These are phyloP conservation scores for Nudaria mundana DNA, from an alignment of 2,888 invertebrate genomes.

Conservation along the genomic window DNA sequence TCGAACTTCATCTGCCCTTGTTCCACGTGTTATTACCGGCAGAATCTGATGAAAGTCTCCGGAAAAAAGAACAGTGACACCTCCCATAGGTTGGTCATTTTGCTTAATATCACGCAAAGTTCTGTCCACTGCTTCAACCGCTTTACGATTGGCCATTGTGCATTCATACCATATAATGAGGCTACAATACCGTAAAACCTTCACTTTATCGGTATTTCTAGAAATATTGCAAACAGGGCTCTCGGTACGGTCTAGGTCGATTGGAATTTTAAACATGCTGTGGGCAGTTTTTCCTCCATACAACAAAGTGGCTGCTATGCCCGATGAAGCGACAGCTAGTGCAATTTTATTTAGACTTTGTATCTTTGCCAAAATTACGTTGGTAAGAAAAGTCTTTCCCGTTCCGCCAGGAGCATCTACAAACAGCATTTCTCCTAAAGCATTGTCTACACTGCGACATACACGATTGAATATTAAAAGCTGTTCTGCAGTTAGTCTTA, in stretches of 20 bases:
- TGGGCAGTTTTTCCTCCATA: slow-evolving; percentile 2
- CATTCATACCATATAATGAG: background rate
- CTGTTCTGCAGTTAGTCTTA: too few relatives aligned
- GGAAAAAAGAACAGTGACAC: slow-evolving; percentile 28
- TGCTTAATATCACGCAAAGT: slow-evolving; percentile 25
- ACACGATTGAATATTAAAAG: slow-evolving; percentile 10
- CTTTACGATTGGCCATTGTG: background rate
- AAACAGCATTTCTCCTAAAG: slow-evolving; percentile 14
- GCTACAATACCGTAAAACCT: background rate
- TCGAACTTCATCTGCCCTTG: slow-evolving; percentile 13
- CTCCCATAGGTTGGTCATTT: slow-evolving; percentile 27
- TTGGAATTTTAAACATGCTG: slow-evolving; percentile 4
- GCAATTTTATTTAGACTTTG: background rate
- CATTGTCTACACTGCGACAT: slow-evolving; percentile 12
- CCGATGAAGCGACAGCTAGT: background rate
- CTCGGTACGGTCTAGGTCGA: slow-evolving; percentile 1
- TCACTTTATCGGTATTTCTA: slow-evolving; percentile 4
- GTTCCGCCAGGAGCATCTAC: slow-evolving; percentile 5
- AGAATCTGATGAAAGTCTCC: slow-evolving; percentile 16
- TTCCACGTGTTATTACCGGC: background rate
- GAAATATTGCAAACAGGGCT: slow-evolving; percentile 1
- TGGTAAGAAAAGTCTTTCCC: background rate
- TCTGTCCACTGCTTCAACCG: slow-evolving; percentile 27
- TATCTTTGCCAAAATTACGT: background rate
- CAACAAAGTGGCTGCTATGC: slow-evolving; percentile 3